Evolutionary conservation across 2,888 invertebrate species (phyloP), one percentile per base, ranked within the genome.

Genomic region (Drosophila monieri): DNA sequence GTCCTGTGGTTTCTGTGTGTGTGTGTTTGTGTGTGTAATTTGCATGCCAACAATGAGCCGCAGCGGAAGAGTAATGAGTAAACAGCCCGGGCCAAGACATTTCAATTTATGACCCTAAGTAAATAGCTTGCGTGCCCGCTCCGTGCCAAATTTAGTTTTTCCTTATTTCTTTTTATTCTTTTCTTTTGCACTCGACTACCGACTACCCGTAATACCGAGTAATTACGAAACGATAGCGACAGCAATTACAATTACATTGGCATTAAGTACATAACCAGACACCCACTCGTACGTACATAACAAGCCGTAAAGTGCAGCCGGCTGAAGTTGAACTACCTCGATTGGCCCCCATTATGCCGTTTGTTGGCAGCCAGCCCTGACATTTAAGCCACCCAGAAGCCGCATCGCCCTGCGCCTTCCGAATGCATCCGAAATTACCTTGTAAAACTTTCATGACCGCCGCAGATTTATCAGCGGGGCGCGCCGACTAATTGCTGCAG

Each of bases 381-480:
- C 85, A 80, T 81, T 80, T 80, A 65, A 43, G 49, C 47, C 47
- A 15, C 10, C 27, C 21, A n/a, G n/a, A n/a, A n/a, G 21, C 9
- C 30, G 15, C 0, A n/a, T 2, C 18, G 18, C 18, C 39, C 18
- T 23, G 21, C 21, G 6, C 30, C 37, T 21, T 15, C 6, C n/a
- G 35, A 53, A 12, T 59, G 51, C 56, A 55, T 62, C 54, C 48
- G 56, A 70, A 83, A 77, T 83, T 79, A 71, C 80, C 73, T 85
- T 83, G 83, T 85, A 79, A 85, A 81, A 77, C 69, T 78, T 77
- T 71, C 67, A 78, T 77, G 74, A 83, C 68, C 62, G 70, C 58
- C 69, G 71, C 70, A 77, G 77, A 85, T 85, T 77, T 85, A 85
- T 80, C 80, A 75, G 59, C 71, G 68, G 59, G 62, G 67, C 46